These are phyloP conservation scores for Tupiocoris notatus DNA, from an alignment of 2,888 invertebrate genomes.

Conservation along the genomic window DNA sequence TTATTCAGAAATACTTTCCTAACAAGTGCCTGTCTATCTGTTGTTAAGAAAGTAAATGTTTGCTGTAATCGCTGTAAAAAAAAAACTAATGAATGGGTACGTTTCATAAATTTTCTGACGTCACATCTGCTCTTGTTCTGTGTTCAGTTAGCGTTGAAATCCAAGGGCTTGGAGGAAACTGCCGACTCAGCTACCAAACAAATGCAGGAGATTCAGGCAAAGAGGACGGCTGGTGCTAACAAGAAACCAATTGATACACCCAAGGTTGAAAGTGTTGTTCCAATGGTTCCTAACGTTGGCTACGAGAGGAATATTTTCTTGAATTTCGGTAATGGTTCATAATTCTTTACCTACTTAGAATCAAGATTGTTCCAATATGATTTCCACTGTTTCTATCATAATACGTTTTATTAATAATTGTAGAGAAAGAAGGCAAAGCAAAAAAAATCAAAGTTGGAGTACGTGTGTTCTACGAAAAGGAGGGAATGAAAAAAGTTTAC, in stretches of 20 bases:
- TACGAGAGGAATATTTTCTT: conserved; percentile 36
- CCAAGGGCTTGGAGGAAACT: conserved; percentile 31
- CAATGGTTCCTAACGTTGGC: conserved; percentile 44
- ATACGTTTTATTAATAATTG: no score
- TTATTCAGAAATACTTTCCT: no score
- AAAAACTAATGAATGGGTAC: no score
- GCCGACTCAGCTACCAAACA: conserved; percentile 2
- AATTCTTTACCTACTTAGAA: no score
- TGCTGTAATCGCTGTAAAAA: no score
- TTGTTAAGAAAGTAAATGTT: no score
- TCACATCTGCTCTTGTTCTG: no score
- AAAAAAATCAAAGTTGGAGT: conserved; percentile 18
- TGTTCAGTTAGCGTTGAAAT: conserved; percentile 34
- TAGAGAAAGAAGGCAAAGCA: conserved; percentile 20
- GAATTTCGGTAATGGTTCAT: conserved; percentile 35
- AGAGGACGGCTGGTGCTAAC: neutral
- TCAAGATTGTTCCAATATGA: no score
- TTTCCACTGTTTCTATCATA: no score
- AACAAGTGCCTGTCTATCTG: no score
- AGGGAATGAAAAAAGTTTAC: conserved; percentile 11
- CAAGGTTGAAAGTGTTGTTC: conserved; percentile 29
- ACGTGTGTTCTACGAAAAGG: conserved; percentile 21
- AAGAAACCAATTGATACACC: neutral
- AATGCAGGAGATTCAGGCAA: conserved; percentile 21
- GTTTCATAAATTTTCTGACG: no score